Evolutionary conservation across 2,888 invertebrate genomes (phyloP).

Genomic region (Sialis fuliginosa): DNA sequence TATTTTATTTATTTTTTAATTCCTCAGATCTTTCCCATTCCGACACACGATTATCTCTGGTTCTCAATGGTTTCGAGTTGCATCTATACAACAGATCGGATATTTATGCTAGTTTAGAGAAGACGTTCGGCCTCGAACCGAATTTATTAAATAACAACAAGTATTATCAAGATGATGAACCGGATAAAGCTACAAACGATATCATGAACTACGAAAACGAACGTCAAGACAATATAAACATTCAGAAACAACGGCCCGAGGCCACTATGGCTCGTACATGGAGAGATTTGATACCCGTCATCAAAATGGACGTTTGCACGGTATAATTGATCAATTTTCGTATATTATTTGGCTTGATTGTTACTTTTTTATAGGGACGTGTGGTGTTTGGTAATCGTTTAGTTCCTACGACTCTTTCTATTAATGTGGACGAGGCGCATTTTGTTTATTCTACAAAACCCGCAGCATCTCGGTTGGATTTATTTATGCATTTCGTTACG

Average conservation of each 20-base stretch:
- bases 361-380: slow-evolving; percentile 43
- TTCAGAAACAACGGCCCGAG: slow-evolving; percentile 40
- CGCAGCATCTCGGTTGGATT: slow-evolving; percentile 80
- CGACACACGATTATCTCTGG: slow-evolving; percentile 76
- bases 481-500: slow-evolving; percentile 91
- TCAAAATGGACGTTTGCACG: slow-evolving; percentile 83
- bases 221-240: slow-evolving; percentile 1
- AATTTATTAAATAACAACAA: slow-evolving; percentile 47
- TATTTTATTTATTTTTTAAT: slow-evolving; percentile 7
- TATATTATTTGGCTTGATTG: neutral
- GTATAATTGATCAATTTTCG: slow-evolving; percentile 21
- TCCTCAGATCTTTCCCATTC: slow-evolving; percentile 81
- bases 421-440: slow-evolving; percentile 86
- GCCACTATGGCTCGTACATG: slow-evolving; percentile 78
- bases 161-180: slow-evolving; percentile 32
- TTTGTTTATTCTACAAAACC: slow-evolving; percentile 91
- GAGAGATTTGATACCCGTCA: slow-evolving; percentile 92
- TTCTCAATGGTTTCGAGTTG: slow-evolving; percentile 85
- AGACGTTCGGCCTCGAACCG: slow-evolving; percentile 69
- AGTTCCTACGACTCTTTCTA: slow-evolving; percentile 82
- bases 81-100: slow-evolving; percentile 89
- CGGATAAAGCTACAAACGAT: slow-evolving; percentile 32
- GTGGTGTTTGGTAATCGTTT: slow-evolving; percentile 89
- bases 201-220: slow-evolving; percentile 42
- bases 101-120: slow-evolving; percentile 72